Base-by-base conservation (phyloP, 2,888 invertebrate genomes). In the Aphodius sticticus region DNA sequence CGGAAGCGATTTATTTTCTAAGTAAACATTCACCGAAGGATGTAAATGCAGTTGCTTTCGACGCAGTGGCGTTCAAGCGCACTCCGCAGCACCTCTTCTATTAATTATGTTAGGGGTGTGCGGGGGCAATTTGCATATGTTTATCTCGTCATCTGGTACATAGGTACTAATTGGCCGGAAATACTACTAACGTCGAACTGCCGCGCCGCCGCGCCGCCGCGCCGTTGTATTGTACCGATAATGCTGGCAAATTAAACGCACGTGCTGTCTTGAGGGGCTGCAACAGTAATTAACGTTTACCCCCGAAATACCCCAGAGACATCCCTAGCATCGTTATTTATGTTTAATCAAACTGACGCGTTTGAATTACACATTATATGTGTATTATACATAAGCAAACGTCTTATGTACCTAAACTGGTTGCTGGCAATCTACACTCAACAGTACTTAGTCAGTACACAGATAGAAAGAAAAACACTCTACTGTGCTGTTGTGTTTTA, bases 201-300 rank as follows among this genome's bases (percentile, higher is more conserved):
- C 26, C 9, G 74, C 26, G 74, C 37, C 74, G 26, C 36, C 74
- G 26, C 36, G 71, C 26, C 9, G 74, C 26, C 35, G n/a, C 74
- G 26, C 36, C 36, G n/a, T 35, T 74, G 53, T 53, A 53, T 53
- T 69, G 76, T 76, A 78, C 75, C 70, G 76, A 75, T 76, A 76
- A 78, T 78, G 76, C 75, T 76, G 76, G 76, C 76, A 76, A 78
- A 79, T 77, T 79, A 75, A 70, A 69, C n/a, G 69, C 77, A 79
- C 72, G 77, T 79, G 77, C 72, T 79, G 74, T 79, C 79, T 75
- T 77, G 79, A 76, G 38, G 79, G 16, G 35, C 69, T 69, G 69
- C 69, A 71, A 53, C 37, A 9, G 70, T 74, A 79, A 79, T 77
- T 77, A 79, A 77, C 74, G 74, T 16, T 79, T 72, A 70, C 79